These are phyloP conservation scores for Agriopis leucophaearia DNA, from an alignment of 2,888 invertebrate genomes.

Conservation along the genomic window DNA sequence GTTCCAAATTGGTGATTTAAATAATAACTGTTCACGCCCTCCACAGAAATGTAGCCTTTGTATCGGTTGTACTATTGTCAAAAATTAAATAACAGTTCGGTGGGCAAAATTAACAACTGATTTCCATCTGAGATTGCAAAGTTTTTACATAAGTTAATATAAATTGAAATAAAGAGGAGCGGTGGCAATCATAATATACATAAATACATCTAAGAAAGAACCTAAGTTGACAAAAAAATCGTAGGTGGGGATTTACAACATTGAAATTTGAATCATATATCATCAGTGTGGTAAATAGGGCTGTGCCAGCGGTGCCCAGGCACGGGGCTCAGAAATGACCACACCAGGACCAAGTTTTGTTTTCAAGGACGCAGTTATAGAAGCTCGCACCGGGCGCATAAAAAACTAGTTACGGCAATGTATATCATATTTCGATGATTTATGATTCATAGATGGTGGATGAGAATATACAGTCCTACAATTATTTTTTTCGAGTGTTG, in stretches of 20 bases:
- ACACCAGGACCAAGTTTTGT: too few relatives aligned
- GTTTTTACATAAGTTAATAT: slow-evolving; percentile 43
- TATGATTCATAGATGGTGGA: too few relatives aligned
- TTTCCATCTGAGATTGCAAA: slow-evolving; percentile 54
- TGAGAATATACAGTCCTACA: too few relatives aligned
- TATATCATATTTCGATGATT: too few relatives aligned
- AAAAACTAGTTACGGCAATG: too few relatives aligned
- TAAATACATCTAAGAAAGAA: slow-evolving; percentile 55
- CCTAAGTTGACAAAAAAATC: neutral
- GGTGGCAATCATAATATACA: slow-evolving; percentile 68
- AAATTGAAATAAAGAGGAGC: slow-evolving; percentile 48
- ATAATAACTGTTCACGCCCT: slow-evolving; percentile 41
- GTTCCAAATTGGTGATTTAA: slow-evolving; percentile 35
- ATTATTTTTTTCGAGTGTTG: too few relatives aligned
- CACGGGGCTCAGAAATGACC: too few relatives aligned
- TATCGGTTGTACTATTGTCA: slow-evolving; percentile 51
- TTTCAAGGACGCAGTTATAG: too few relatives aligned
- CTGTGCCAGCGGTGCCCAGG: too few relatives aligned
- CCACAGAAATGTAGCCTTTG: slow-evolving; percentile 13
- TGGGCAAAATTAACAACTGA: slow-evolving; percentile 60
- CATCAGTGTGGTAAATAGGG: accelerated
- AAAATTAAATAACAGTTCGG: slow-evolving; percentile 61
- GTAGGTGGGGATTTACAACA: neutral
- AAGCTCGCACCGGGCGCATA: too few relatives aligned
- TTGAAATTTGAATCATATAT: neutral